phyloP scores from a whole-genome alignment of 2,888 invertebrate species.

The Machimus atricapillus region DNA sequence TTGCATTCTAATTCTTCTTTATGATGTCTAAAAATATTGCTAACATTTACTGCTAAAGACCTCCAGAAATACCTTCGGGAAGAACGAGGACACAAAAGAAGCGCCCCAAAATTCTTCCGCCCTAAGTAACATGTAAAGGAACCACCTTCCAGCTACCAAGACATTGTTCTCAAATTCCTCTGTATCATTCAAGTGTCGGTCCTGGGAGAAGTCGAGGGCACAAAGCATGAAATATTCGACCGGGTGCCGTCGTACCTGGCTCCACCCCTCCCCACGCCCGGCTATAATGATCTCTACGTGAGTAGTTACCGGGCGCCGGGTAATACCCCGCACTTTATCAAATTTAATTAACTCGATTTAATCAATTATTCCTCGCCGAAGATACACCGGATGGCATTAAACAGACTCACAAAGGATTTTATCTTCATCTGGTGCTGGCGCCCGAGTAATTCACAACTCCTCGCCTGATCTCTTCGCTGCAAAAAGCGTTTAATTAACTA shows the following conservation, averaged over 20 bases:
- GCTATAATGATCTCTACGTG: slow-evolving; percentile 21
- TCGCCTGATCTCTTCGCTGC: slow-evolving; percentile 12
- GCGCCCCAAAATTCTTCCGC: neutral
- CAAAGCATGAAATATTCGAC: neutral
- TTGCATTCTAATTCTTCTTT: neutral
- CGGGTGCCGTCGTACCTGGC: neutral
- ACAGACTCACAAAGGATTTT: slow-evolving; percentile 29
- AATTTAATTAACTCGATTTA: slow-evolving; percentile 36
- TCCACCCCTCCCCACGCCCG: neutral
- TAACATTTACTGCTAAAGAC: neutral
- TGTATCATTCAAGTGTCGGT: neutral
- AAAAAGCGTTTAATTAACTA: slow-evolving; percentile 35
- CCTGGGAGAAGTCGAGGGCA: neutral
- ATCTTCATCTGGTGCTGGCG: slow-evolving; percentile 7
- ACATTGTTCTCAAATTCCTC: neutral
- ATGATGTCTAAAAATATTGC: neutral
- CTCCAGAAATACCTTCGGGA: neutral
- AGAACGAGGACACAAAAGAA: neutral
- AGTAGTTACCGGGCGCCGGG: slow-evolving; percentile 14
- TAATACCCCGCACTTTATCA: slow-evolving; percentile 31
- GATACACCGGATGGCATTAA: slow-evolving; percentile 19
- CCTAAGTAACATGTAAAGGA: neutral
- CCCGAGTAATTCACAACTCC: slow-evolving; percentile 2
- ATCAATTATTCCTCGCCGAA: slow-evolving; percentile 32
- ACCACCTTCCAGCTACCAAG: neutral